phyloP scores from a whole-genome alignment of 2,888 invertebrate genomes.

The Epicampocera succincta region DNA sequence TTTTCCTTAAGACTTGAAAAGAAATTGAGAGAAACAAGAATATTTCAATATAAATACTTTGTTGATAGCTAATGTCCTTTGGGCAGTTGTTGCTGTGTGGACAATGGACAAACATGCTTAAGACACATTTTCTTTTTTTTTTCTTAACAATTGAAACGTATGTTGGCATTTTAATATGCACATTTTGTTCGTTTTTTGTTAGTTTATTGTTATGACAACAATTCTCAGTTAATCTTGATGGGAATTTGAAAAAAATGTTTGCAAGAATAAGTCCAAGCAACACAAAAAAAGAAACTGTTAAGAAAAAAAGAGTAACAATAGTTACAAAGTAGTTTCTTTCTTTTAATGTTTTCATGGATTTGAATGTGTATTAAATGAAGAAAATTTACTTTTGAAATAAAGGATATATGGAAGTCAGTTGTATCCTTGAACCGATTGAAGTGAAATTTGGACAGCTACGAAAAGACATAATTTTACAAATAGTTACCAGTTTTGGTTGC shows the following conservation, averaged over 20 bases:
- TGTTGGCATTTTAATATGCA: slow-evolving; percentile 48
- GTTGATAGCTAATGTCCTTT: slow-evolving; percentile 63
- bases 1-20: not conserved
- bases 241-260: slow-evolving; percentile 51
- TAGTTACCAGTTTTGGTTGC: too few species aligned
- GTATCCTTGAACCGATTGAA: too few species aligned
- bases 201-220: slow-evolving; percentile 52
- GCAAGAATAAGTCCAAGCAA: not conserved
- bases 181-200: slow-evolving; percentile 11
- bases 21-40: slow-evolving; percentile 7
- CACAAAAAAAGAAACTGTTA: not conserved
- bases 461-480: too few species aligned
- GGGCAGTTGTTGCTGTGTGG: slow-evolving; percentile 38
- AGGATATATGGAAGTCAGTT: too few species aligned
- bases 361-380: too few species aligned
- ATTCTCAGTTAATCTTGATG: slow-evolving; percentile 58
- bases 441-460: too few species aligned
- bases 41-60: slow-evolving; percentile 60
- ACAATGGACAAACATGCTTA: slow-evolving; percentile 45
- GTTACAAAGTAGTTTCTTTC: too few species aligned
- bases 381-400: too few species aligned
- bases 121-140: slow-evolving; percentile 16
- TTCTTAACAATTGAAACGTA: slow-evolving; percentile 19
- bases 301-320: slow-evolving; percentile 6
- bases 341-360: too few species aligned